Evolutionary conservation across 2,797 vertebrate genomes (phyloP).

Genomic region (Brachymystax lenok): DNA sequence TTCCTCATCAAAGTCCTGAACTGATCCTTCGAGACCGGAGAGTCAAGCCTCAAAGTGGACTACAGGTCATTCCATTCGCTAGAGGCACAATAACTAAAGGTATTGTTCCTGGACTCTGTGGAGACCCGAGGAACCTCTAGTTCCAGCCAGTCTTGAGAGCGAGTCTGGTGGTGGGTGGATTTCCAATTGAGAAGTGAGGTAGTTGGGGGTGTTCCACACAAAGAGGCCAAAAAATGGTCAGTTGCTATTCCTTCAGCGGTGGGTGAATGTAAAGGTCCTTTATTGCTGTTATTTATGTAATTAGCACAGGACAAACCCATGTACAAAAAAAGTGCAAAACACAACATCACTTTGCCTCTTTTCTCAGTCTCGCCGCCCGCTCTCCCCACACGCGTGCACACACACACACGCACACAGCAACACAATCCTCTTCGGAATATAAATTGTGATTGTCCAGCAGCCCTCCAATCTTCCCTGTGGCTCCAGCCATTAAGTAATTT

Average conservation of each 20-base stretch:
- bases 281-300: constrained; percentile 92
- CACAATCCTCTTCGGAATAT: constrained; percentile 77
- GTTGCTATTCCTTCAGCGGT: constrained; percentile 70
- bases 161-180: no score
- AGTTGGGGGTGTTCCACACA: no score
- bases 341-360: constrained; percentile 57
- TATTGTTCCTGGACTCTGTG: no score
- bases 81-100: background rate
- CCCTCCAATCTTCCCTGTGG: constrained; percentile 77
- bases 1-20: no score
- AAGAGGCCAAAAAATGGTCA: constrained; percentile 94
- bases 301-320: constrained; percentile 67
- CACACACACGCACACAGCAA: constrained; percentile 7
- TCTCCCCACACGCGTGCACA: constrained; percentile 47
- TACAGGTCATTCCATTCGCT: constrained; percentile 19
- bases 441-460: constrained; percentile 80
- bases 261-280: constrained; percentile 82
- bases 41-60: no score
- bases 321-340: constrained; percentile 64
- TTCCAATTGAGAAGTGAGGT: no score
- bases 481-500: constrained; percentile 81
- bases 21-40: no score
- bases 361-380: constrained; percentile 50
- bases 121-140: no score
- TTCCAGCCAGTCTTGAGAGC: no score